Base-by-base conservation (phyloP, 2,113 vertebrate genomes). In the Emydocephalus ijimae region DNA sequence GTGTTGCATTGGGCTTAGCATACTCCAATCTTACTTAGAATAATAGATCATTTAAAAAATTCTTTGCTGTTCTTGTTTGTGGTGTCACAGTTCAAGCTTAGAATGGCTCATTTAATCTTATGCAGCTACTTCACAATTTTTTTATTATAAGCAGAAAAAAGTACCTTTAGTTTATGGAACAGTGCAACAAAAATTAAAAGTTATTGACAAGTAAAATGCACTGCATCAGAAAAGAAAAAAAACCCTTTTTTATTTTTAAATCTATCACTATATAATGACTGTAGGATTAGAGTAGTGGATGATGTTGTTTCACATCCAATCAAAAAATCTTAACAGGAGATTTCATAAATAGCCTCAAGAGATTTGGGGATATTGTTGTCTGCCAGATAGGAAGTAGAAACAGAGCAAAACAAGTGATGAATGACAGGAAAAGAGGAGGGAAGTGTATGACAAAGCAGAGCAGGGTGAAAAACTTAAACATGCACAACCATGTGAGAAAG, bases 341-440 rank as follows among this genome's bases (percentile, higher is more conserved):
- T 89, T 89, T 59, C 43, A 61, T 43, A 89, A 89, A 61, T 24
- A 45, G 39, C 14, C 57, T 61, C 89, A 89, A n/a, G 89, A 26
- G 89, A 61, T 45, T 45, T 89, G 43, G 56, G 56, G 56, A 89
- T 61, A 59, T 48, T 43, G 74, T 81, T 81, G 74, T 81, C 39
- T 89, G 57, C 39, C 57, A 64, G 57, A 89, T 24, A 43, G 56
- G 88, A 89, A 89, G 88, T 88, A 89, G 89, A 59, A 89, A n/a
- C 6, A 48, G 89, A 61, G 56, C 57, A 89, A 45, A 89, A 39
- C 56, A 89, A 89, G 88, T 61, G 89, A 64, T 61, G 89, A 89
- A 48, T 61, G 89, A 89, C 43, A 61, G 39, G 56, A 89, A 74
- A 52, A 90, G 48, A 39, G 29, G 45, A 50, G 50, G 29, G 52